Evolutionary conservation across 30 jellyfish, hydroid and myxozoan genomes (phyloP), one percentile per base, ranked within the genome.

Genomic region (Chrysaora quinquecirrha): DNA sequence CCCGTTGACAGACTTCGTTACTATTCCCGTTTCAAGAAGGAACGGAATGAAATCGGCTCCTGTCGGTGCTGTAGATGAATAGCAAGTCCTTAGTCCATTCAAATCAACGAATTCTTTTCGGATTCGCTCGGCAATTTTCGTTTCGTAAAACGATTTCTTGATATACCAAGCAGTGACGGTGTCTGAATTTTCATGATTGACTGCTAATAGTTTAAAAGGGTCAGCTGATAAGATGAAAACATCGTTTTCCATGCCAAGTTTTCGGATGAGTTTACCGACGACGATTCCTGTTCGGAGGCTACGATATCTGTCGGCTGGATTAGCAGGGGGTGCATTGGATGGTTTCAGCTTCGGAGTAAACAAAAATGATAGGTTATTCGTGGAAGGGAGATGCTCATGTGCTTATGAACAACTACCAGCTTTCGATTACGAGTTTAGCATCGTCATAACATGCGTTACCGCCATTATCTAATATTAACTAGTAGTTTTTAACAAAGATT

Each of bases 221-320:
- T 91, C 96, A 3, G 78, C 46, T 18, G 98, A 91, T 2, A 84
- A 96, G 21, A 91, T 85, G 34, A 91, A 50, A 14, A 91, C 98
- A 3, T 86, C 86, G 23, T 86, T 73, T 47, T 85, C 96, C 89
- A 91, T 50, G 52, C 49, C 48, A 46, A 85, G 61, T 34, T 91
- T 50, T 28, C 80, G 73, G 38, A 91, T 67, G 52, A 91, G 85
- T 71, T 86, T 73, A 11, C 84, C 91, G 33, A 76, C 74, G 6
- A 50, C 64, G 49, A 7, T 46, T 9, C 96, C 98, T 9, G 80
- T 69, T n/a, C 75, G 76, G 30, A 80, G 56, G 0, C 90, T 84
- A 48, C 46, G 80, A 75, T 82, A 74, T 30, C 98, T 61, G 24
- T 86, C 98, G 30, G 67, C 76, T 3, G 98, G 96, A 43, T 67